Evolutionary conservation across 2,888 invertebrate genomes (phyloP).

Genomic region (Eupeodes luniger): DNA sequence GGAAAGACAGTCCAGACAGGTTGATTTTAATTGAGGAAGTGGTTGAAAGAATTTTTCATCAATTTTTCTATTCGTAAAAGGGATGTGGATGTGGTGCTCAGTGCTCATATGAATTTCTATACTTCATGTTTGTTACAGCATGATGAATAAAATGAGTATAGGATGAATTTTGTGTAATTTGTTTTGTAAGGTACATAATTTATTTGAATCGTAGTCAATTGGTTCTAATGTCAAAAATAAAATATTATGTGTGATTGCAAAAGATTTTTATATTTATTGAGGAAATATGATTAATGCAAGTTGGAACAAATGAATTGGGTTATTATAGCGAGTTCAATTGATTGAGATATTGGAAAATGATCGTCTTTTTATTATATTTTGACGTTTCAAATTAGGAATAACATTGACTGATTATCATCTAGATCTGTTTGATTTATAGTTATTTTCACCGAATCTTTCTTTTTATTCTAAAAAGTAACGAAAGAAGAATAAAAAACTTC

Average conservation of each 20-base stretch:
- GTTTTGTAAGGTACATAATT: not conserved
- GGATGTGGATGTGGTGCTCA: constrained; percentile 25
- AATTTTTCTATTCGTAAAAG: constrained; percentile 33
- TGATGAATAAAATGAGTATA: not conserved
- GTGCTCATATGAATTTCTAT: not conserved
- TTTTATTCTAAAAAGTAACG: too few relatives aligned
- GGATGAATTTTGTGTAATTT: not conserved
- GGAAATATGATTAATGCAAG: not conserved
- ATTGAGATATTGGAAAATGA: too few relatives aligned
- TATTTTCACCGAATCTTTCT: too few relatives aligned
- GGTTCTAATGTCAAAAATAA: not conserved
- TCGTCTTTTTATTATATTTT: too few relatives aligned
- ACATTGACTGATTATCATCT: not conserved
- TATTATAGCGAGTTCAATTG: not conserved
- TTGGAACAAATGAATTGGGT: not conserved
- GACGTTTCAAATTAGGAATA: not conserved
- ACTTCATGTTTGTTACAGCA: not conserved
- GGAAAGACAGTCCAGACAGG: constrained; percentile 51
- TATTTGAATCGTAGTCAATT: not conserved
- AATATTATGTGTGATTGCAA: not conserved
- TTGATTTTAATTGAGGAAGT: constrained; percentile 70
- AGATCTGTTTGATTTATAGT: too few relatives aligned
- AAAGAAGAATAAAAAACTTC: too few relatives aligned
- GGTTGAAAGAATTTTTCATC: constrained; percentile 12
- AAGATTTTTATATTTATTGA: not conserved